A percentile compares a stretch with the other conserved stretches of the same genome.
Conservation (phyloP, 2,797 vertebrate species). For the Synanceia verrucosa region DNA sequence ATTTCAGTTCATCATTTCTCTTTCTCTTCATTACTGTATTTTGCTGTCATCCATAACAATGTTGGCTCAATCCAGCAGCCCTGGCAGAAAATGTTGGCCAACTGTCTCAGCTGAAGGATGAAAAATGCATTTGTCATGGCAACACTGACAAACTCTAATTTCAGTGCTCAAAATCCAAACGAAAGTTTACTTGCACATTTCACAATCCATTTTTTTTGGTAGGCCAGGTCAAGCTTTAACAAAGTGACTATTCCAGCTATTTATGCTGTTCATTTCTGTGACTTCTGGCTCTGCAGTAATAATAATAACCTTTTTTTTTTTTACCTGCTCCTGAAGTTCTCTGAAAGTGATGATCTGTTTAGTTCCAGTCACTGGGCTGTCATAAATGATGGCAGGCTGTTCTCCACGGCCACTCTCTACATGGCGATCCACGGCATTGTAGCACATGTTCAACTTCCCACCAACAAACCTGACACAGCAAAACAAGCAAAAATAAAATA, state of each 20-base stretch:
- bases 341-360: conserved; percentile 89
- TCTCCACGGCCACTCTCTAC: conserved; percentile 89
- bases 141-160: conserved; percentile 10
- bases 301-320: too few species aligned
- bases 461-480: conserved; percentile 88
- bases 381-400: conserved; percentile 91
- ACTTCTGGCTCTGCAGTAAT: not conserved
- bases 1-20: conserved; percentile 12
- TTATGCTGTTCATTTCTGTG: not conserved
- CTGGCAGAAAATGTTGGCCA: not conserved
- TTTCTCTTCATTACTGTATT: not conserved
- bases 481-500: not conserved
- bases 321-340: conserved; percentile 91
- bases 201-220: not conserved
- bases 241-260: not conserved
- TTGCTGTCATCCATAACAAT: not conserved
- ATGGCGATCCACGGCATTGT: conserved; percentile 94
- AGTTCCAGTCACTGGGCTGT: conserved; percentile 93
- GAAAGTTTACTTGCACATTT: not conserved
- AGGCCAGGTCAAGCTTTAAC: not conserved
- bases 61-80: not conserved
- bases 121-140: conserved; percentile 2
- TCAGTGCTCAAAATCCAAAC: not conserved
- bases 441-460: conserved; percentile 93
- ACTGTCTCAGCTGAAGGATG: not conserved